Percentiles rank a stretch among this genome's conserved stretches.
Evolutionary conservation across 2,888 invertebrate genomes (phyloP).

Genomic region (Nysson spinosus): DNA sequence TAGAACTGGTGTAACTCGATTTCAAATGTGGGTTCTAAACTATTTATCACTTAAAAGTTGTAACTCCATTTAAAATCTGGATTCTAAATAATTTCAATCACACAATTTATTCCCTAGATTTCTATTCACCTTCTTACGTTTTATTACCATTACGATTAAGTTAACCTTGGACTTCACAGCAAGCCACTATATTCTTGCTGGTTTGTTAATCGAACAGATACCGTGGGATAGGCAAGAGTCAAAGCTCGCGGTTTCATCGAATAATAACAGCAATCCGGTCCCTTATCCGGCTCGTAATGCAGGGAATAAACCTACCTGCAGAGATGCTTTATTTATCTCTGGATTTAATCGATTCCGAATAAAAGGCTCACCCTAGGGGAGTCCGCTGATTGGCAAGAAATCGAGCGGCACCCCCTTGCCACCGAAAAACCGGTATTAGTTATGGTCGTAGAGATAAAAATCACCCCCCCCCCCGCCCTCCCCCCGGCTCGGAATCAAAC

Average conservation of each 20-base stretch:
- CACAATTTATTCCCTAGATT: too few species aligned
- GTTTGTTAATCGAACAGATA: not conserved
- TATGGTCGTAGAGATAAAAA: slow-evolving; percentile 59
- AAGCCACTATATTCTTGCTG: not conserved
- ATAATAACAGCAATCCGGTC: slow-evolving; percentile 25
- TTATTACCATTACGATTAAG: too few species aligned
- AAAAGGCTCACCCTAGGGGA: slow-evolving; percentile 39
- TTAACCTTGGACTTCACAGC: too few species aligned
- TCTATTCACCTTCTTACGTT: too few species aligned
- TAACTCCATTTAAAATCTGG: too few species aligned
- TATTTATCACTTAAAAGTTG: too few species aligned
- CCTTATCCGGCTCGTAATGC: slow-evolving; percentile 24
- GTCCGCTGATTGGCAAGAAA: slow-evolving; percentile 63
- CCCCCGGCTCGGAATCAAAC: slow-evolving; percentile 37
- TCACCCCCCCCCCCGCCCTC: slow-evolving; percentile 47
- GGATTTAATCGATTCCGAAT: slow-evolving; percentile 57
- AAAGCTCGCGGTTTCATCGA: slow-evolving; percentile 7
- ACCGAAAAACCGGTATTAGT: slow-evolving; percentile 64
- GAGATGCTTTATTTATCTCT: slow-evolving; percentile 55
- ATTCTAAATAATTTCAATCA: too few species aligned
- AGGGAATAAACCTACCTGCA: slow-evolving; percentile 39
- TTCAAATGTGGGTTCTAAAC: too few species aligned
- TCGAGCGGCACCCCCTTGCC: slow-evolving; percentile 46
- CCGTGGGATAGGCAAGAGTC: slow-evolving; percentile 10
- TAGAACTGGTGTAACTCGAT: too few species aligned